A percentile compares a stretch with the other conserved stretches of the same genome.
Evolutionary conservation across 2,113 vertebrate genomes (phyloP).

Genomic region (Cyrtonyx montezumae): DNA sequence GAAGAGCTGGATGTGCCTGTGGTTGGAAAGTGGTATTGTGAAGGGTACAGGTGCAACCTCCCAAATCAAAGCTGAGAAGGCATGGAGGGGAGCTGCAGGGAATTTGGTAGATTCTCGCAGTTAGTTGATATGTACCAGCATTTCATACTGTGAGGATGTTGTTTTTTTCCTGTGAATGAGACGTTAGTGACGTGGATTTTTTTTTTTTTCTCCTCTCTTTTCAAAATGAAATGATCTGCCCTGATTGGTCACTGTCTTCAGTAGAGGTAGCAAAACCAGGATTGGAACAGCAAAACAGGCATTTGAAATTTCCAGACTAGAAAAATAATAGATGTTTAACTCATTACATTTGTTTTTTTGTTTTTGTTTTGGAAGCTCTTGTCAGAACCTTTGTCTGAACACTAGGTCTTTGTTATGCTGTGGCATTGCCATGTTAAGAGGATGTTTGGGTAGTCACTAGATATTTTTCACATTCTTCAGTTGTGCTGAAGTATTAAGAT

Average conservation of each 20-base stretch:
- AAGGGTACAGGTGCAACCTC: fast-evolving
- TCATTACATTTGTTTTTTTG: not conserved
- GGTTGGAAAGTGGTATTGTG: not conserved
- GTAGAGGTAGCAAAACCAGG: not conserved
- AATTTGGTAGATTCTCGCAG: not conserved
- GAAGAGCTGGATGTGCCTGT: not conserved
- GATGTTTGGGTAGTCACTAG: not conserved
- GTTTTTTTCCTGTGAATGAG: not conserved
- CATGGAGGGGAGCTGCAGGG: not conserved
- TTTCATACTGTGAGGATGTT: not conserved
- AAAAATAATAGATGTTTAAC: not conserved
- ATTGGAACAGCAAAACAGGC: not conserved
- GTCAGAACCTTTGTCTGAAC: not conserved
- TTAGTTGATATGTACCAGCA: not conserved
- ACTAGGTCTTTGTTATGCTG: not conserved
- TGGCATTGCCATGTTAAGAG: not conserved
- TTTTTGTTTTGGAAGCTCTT: not conserved
- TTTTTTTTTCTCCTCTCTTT: not conserved
- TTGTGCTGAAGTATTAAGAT: not conserved
- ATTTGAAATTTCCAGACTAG: not conserved
- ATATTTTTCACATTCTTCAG: not conserved
- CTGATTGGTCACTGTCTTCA: not conserved
- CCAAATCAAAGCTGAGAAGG: not conserved
- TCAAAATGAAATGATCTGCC: not conserved
- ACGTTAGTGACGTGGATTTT: fast-evolving